Evolutionary conservation across 2,113 vertebrate species (phyloP).

Genomic region (Prolemur simus): DNA sequence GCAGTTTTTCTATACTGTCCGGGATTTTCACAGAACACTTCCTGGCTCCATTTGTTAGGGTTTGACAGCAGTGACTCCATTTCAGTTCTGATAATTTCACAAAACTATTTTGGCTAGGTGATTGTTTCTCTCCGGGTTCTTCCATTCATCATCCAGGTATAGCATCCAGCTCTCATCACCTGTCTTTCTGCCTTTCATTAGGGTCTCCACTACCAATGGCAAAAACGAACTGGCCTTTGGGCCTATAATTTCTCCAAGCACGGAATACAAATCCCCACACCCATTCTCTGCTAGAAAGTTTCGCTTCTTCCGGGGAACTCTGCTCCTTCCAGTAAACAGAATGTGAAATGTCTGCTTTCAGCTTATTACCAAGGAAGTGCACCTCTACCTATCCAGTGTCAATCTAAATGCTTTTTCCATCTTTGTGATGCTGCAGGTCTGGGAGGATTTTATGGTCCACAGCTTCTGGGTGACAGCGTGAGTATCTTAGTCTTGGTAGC

Average conservation of each 20-base stretch:
- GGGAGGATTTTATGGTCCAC: accelerated
- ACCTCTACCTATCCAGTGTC: background rate
- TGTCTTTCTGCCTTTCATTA: background rate
- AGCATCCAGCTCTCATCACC: background rate
- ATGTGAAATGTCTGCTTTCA: background rate
- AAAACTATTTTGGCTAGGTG: background rate
- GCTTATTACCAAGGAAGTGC: background rate
- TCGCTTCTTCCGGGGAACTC: background rate
- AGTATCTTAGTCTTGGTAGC: background rate
- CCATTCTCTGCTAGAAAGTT: background rate
- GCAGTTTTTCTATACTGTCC: too few species aligned
- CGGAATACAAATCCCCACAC: background rate
- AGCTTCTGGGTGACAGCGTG: background rate
- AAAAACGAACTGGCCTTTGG: background rate
- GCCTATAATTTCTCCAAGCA: background rate
- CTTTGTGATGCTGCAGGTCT: background rate
- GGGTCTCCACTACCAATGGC: background rate
- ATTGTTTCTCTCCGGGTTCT: background rate
- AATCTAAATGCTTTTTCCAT: background rate
- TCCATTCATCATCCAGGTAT: too few species aligned
- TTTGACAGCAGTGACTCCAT: background rate
- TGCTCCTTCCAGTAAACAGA: background rate
- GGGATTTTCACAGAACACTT: too few species aligned
- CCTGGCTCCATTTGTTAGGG: background rate
- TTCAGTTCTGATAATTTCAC: background rate